Conservation (phyloP, 2,113 vertebrate genomes). For the Butorides virescens region DNA sequence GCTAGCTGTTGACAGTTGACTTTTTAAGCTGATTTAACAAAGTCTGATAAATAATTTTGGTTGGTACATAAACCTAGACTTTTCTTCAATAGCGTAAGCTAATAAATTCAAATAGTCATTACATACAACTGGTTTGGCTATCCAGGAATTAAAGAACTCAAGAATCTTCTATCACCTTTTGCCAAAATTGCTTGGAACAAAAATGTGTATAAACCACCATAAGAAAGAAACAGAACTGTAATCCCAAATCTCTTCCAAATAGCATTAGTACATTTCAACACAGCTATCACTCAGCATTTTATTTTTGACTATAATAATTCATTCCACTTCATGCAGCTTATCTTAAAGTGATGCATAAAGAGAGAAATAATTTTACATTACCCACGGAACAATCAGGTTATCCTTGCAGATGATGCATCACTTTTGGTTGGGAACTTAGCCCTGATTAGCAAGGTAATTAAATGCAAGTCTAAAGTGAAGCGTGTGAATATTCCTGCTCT, state of each 20-base stretch:
- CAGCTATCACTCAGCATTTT: slow-evolving; percentile 39
- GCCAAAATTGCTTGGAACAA: slow-evolving; percentile 32
- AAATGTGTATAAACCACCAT: background rate
- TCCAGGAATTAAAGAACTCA: background rate
- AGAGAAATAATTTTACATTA: background rate
- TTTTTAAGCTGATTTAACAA: background rate
- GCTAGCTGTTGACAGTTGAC: background rate
- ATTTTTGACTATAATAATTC: slow-evolving; percentile 18
- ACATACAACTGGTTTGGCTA: background rate
- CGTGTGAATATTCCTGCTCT: background rate
- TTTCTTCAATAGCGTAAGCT: background rate
- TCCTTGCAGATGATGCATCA: background rate
- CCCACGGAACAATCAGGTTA: background rate
- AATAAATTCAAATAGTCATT: slow-evolving; percentile 12
- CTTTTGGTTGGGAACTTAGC: background rate
- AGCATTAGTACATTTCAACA: slow-evolving; percentile 39
- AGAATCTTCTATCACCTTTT: slow-evolving; percentile 9
- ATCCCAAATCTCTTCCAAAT: slow-evolving; percentile 39
- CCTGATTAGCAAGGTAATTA: background rate
- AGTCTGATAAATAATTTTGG: background rate
- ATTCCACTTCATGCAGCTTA: background rate
- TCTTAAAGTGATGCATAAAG: background rate
- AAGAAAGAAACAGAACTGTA: slow-evolving; percentile 19
- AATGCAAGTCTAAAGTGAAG: background rate
- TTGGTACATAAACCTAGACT: background rate